Evolutionary conservation across 2,797 vertebrate species (phyloP).

Genomic region (Octomys mimax): DNA sequence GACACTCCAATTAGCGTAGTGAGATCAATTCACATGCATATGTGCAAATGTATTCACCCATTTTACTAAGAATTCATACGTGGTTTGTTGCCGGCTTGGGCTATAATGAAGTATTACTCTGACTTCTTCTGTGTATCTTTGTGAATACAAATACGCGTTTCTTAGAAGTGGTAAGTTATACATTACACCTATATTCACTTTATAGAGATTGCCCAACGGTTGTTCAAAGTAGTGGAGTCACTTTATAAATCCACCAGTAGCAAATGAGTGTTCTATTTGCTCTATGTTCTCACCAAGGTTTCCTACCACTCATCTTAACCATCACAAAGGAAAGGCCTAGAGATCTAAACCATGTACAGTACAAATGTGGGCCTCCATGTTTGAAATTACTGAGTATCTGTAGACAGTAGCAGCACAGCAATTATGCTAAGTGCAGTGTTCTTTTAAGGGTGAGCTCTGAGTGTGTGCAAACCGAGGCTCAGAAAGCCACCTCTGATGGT

Average conservation of each 20-base stretch:
- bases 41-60: neutral
- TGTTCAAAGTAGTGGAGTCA: neutral
- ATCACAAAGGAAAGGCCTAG: neutral
- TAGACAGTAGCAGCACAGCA: neutral
- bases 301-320: neutral
- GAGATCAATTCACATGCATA: neutral
- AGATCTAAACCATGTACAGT: neutral
- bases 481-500: neutral
- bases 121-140: neutral
- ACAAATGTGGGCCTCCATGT: neutral
- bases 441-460: neutral
- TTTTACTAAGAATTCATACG: neutral
- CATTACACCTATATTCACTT: neutral
- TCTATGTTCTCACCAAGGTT: neutral
- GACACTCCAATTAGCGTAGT: neutral
- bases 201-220: neutral
- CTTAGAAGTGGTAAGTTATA: neutral
- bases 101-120: neutral
- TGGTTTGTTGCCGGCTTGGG: neutral
- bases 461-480: neutral
- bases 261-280: neutral
- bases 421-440: neutral
- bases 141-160: neutral
- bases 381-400: neutral
- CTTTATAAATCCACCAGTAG: neutral